Base-by-base conservation (phyloP, 2,797 vertebrate species). In the Pseudochaenichthys georgianus region DNA sequence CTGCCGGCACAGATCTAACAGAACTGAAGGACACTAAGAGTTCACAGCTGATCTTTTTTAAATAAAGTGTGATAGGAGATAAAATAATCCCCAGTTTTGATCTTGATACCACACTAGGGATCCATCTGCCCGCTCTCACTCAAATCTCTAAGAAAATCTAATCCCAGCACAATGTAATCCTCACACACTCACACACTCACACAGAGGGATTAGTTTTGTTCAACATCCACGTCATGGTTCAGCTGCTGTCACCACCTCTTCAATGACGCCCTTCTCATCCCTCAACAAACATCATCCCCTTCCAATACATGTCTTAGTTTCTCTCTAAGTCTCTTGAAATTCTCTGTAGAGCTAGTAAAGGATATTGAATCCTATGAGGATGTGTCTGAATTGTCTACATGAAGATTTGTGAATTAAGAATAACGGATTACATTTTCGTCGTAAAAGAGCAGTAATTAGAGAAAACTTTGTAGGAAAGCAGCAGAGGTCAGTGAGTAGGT, bases 101-200 rank as follows among this genome's bases (percentile, higher is more conserved):
- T 74, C 60, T 64, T 72, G 45, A 57, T 47, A 17, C 51, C 19
- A 67, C 8, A 68, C 38, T 43, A 28, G 10, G 68, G 47, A 42
- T 77, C 74, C 41, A 50, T 48, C 47, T 58, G 50, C 63, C 48
- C 53, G 62, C 60, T 71, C 57, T 71, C 81, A 62, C 54, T 48
- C 42, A 66, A 87, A 90, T 88, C 88, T 92, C 88, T 48, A 83
- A 88, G 63, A 83, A 88, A 89, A 87, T 77, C 77, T 88, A 81
- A 92, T 93, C 88, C 80, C 59, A 64, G 28, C 7, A 50, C 67
- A 31, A 46, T 3, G 13, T 92, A 79, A 92, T 89, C 87, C 84
- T 51, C 58, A 50, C 15, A 73, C 47, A 46, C 47, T 21, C 55
- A 58, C 42, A 59, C 21, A 79, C 53, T 63, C 43, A 58, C 55